Base-by-base conservation (phyloP, 37 sponge, comb jelly and placozoan species). In the Diacarnus erythraeanus region DNA sequence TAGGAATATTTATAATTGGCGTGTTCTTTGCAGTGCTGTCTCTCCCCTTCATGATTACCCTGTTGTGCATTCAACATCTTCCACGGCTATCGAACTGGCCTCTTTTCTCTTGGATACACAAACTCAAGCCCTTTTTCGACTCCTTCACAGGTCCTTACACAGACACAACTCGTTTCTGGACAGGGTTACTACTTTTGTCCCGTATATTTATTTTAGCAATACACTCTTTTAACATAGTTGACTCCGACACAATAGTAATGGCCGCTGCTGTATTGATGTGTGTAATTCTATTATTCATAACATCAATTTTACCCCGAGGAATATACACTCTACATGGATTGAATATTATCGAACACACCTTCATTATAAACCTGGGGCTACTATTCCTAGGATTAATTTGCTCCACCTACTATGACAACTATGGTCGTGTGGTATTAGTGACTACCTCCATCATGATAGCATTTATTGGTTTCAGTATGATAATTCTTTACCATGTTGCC, bases 61-160 rank as follows among this genome's bases (percentile, higher is more conserved):
- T 74, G 2, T 30, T 74, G 57, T 74, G 54, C 35, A 56, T 54
- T 6, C 4, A 51, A 6, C 51, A 47, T 47, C 51, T 47, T 47
- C 51, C 51, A 47, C 51, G 29, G 22, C 6, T 74, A 2, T 56
- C 54, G 3, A 56, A 54, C 41, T 54, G 36, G 51, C 51, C 51
- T 47, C 12, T 47, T 39, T 71, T 71, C 23, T 39, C 71, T 40
- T 71, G 35, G 38, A 42, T 74, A 6, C 2, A 41, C 23, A 74
- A n/a, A 51, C 57, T 74, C 2, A 74, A 74, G 31, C 74, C 74
- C 6, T 74, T 74, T 43, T 54, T 74, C 42, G 74, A 74, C 54
- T 18, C 35, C 33, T 74, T 56, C 35, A 74, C 74, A 31, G 74
- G 74, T 8, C 74, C 74, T 30, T 74, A 34, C 41, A 74, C 36